These are phyloP conservation scores for Otus scops DNA, from an alignment of 2,797 vertebrate species.

Conservation along the genomic window DNA sequence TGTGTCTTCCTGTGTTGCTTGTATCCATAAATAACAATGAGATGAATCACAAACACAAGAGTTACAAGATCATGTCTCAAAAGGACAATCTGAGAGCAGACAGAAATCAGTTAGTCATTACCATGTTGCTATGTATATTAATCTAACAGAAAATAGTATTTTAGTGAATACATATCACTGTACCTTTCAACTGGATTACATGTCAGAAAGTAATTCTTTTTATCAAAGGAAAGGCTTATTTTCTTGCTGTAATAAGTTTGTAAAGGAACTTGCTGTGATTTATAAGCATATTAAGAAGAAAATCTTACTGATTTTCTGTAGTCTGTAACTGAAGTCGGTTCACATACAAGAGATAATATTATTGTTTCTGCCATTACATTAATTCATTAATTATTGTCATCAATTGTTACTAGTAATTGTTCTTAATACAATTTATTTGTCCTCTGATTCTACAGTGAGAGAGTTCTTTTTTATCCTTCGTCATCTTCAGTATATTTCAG, in stretches of 20 bases:
- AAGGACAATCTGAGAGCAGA: not conserved
- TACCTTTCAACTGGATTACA: not conserved
- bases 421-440: not conserved
- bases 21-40: slow-evolving; percentile 1
- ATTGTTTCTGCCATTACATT: not conserved
- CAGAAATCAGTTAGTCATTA: not conserved
- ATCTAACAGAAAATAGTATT: not conserved
- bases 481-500: not conserved
- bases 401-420: not conserved
- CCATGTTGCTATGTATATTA: not conserved
- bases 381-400: not conserved
- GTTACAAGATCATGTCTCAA: not conserved
- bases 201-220: not conserved
- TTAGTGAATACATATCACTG: not conserved
- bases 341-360: not conserved
- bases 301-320: not conserved
- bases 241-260: not conserved
- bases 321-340: not conserved
- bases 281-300: slow-evolving; percentile 1
- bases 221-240: not conserved
- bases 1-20: not conserved
- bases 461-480: not conserved
- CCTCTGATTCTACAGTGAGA: not conserved
- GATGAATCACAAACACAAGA: not conserved
- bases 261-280: not conserved